Evolutionary conservation across 2,888 invertebrate genomes (phyloP).

Genomic region (Sminthurides aquaticus): DNA sequence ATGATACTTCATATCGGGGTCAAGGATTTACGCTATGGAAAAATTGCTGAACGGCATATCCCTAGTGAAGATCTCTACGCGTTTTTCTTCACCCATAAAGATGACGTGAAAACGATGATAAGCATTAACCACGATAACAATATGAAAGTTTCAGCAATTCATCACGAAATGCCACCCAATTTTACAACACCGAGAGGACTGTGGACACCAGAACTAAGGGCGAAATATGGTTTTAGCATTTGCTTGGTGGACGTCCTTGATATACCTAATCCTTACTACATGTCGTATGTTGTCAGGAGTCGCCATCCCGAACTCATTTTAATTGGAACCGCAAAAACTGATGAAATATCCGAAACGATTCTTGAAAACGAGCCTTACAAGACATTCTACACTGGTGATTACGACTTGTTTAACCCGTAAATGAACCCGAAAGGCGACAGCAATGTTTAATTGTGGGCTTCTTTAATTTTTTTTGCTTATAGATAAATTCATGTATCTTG

Average conservation of each 20-base stretch:
- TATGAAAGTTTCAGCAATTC: constrained; percentile 59
- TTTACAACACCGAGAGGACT: constrained; percentile 13
- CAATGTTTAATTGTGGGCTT: too few species aligned
- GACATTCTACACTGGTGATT: constrained; percentile 22
- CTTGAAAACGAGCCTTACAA: constrained; percentile 7
- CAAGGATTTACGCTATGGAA: constrained; percentile 32
- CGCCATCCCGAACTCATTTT: constrained; percentile 16
- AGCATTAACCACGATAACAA: constrained; percentile 54
- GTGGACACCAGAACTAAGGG: constrained; percentile 1
- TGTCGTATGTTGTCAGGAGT: constrained; percentile 25
- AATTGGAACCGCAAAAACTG: constrained; percentile 20
- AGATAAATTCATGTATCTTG: too few species aligned
- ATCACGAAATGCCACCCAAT: constrained; percentile 40
- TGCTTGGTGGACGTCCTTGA: too few species aligned
- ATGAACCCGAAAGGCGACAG: too few species aligned
- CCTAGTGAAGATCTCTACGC: constrained; percentile 60
- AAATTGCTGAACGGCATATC: constrained; percentile 29
- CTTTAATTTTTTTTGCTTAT: too few species aligned
- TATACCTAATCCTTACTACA: too few species aligned
- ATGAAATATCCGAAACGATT: constrained; percentile 23
- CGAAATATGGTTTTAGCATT: constrained; percentile 3
- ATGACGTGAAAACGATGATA: constrained; percentile 70
- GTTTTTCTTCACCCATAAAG: constrained; percentile 71
- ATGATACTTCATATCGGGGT: constrained; percentile 56
- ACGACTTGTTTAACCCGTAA: background rate